These are phyloP conservation scores for Oscheius onirici DNA, from an alignment of 2,888 invertebrate species.

Conservation along the genomic window DNA sequence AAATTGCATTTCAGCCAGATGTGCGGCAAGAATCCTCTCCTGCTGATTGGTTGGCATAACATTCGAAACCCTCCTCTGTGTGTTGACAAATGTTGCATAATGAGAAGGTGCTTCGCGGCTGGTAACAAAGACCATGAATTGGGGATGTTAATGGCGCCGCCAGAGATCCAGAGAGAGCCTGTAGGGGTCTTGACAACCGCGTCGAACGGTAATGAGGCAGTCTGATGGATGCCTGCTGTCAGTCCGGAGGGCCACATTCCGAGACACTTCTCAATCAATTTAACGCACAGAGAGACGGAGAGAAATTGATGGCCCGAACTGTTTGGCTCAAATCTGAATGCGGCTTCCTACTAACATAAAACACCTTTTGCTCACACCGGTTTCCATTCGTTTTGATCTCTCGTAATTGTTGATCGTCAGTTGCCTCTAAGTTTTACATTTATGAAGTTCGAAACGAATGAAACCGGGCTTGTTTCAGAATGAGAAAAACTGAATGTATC, in stretches of 20 bases:
- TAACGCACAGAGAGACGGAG: neutral
- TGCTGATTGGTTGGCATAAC: conserved; percentile 15
- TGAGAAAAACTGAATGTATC: too few species aligned
- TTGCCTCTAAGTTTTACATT: too few species aligned
- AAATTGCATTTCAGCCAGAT: conserved; percentile 4
- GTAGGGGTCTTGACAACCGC: conserved; percentile 1
- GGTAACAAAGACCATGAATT: conserved; percentile 27
- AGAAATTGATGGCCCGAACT: neutral
- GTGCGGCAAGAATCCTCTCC: neutral
- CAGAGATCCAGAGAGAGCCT: neutral
- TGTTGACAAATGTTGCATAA: conserved; percentile 27
- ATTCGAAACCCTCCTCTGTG: neutral
- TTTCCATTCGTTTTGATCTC: too few species aligned
- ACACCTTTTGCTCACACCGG: neutral
- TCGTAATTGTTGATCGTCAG: too few species aligned
- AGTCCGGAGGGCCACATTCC: conserved; percentile 9
- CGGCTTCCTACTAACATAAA: neutral
- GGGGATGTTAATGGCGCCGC: conserved; percentile 19
- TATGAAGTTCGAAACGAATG: too few species aligned
- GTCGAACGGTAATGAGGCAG: conserved; percentile 23
- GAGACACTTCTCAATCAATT: neutral
- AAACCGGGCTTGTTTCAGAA: too few species aligned
- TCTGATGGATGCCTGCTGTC: conserved; percentile 20
- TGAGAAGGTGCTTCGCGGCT: conserved; percentile 10
- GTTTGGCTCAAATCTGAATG: neutral